Evolutionary conservation across 2,113 vertebrate genomes (phyloP).

Genomic region (Stegostoma tigrinum): DNA sequence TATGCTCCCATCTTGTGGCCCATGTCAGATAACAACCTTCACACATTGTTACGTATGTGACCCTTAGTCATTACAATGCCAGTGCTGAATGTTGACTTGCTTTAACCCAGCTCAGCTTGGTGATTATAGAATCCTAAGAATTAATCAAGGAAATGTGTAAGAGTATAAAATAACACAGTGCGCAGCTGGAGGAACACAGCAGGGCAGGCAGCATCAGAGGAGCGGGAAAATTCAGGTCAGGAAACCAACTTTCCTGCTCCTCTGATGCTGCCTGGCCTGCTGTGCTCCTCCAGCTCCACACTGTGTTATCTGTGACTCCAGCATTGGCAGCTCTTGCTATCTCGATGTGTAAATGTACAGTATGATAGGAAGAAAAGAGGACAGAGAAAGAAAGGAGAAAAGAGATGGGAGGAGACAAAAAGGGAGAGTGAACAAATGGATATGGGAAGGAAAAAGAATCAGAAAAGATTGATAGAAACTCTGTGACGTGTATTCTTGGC

Average conservation of each 20-base stretch:
- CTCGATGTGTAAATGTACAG: background rate
- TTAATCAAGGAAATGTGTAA: background rate
- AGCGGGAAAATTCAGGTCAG: no score
- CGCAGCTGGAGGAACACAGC: no score
- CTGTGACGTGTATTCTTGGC: background rate
- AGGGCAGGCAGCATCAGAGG: no score
- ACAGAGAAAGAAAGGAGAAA: background rate
- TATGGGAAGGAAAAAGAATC: background rate
- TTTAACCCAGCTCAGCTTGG: background rate
- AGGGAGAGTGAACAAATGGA: background rate
- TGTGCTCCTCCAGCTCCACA: no score
- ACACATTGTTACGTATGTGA: background rate
- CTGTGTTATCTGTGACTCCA: no score
- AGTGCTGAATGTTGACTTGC: background rate
- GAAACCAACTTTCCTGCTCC: no score
- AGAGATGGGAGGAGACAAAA: background rate
- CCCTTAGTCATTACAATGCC: background rate
- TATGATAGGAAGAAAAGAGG: background rate
- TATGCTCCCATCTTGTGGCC: background rate
- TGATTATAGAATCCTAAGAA: background rate
- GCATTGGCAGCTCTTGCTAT: no score
- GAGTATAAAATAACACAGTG: background rate
- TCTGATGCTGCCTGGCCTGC: no score
- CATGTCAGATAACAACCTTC: background rate
- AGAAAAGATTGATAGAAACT: background rate